Base-by-base conservation (phyloP, 2,113 vertebrate genomes). In the Hemichromis elongatus region DNA sequence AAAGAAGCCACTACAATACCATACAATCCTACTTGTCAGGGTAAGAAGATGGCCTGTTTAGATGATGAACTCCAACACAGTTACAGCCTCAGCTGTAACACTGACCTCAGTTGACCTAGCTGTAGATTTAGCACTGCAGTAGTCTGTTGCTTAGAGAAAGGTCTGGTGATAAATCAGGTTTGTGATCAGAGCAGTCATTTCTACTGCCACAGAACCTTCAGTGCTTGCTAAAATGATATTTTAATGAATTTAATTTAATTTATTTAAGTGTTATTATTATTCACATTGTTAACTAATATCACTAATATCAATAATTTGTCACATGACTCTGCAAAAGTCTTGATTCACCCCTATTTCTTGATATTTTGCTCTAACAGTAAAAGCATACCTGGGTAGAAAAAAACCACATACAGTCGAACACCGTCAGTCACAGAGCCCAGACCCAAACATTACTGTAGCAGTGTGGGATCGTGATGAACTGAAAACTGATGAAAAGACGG, bases 211-310 rank as follows among this genome's bases (percentile, higher is more conserved):
- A 1, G 33, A 63, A 37, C 33, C 59, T 37, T 63, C 35, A 61
- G 30, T 35, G 18, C 16, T n/a, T 19, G 18, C 57, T 37, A 63
- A 63, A 1, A 0, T 0, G 0, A 14, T 61, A 33, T 61, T 10
- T 33, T 19, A 16, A 61, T 61, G 9, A 33, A 61, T 33, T 0
- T 1, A 1, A 33, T 59, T 59, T 61, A 33, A 1, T 61, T 61
- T 61, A 33, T 61, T 33, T 33, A 19, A 61, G 28, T 16, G 8
- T 56, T 56, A 8, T 45, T 14, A 30, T 30, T 5, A 28, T 16
- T 9, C 28, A 61, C 9, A 61, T 4, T 61, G 59, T 63, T 63
- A 63, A 37, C 3, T 63, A 33, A 33, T 33, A 33, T 33, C 33
- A 33, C 2, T 33, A n/a, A n/a, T 63, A 63, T 63, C 18, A 3